Percentiles rank a stretch among this genome's conserved stretches.
Conservation (phyloP, 2,797 vertebrate species). For the Acropternis orthonyx region DNA sequence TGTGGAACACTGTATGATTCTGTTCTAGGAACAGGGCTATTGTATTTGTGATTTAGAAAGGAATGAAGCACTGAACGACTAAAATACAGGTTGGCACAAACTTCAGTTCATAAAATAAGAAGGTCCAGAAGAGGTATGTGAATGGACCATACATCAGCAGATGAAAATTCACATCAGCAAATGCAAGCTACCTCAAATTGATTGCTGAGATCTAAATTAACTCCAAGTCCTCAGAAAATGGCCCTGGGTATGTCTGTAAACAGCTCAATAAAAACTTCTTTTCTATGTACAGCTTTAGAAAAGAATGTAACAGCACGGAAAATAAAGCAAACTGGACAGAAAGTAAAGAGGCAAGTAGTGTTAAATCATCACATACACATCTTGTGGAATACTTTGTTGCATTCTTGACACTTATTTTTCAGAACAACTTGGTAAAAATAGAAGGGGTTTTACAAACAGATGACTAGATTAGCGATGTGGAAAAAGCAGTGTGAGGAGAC, state of each 20-base stretch:
- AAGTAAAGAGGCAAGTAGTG: not conserved
- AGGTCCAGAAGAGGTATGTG: not conserved
- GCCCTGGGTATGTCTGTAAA: not conserved
- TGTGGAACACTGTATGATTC: fast-evolving
- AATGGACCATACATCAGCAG: not conserved
- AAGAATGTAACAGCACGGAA: not conserved
- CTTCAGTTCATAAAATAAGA: fast-evolving
- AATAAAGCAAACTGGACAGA: not conserved
- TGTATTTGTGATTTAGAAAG: not conserved
- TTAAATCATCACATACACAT: not conserved
- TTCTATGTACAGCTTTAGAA: not conserved
- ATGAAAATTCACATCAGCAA: not conserved
- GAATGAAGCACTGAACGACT: not conserved
- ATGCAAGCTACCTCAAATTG: not conserved
- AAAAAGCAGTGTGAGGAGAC: not conserved
- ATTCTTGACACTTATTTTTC: not conserved
- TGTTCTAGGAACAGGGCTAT: not conserved
- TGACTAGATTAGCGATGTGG: not conserved
- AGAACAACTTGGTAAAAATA: not conserved
- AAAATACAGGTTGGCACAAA: not conserved
- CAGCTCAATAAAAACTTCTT: not conserved
- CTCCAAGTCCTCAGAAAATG: not conserved
- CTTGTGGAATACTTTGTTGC: not conserved
- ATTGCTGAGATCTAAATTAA: not conserved
- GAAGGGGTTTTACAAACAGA: not conserved